phyloP scores from a whole-genome alignment of 2,113 vertebrate genomes.

The Stercorarius parasiticus region DNA sequence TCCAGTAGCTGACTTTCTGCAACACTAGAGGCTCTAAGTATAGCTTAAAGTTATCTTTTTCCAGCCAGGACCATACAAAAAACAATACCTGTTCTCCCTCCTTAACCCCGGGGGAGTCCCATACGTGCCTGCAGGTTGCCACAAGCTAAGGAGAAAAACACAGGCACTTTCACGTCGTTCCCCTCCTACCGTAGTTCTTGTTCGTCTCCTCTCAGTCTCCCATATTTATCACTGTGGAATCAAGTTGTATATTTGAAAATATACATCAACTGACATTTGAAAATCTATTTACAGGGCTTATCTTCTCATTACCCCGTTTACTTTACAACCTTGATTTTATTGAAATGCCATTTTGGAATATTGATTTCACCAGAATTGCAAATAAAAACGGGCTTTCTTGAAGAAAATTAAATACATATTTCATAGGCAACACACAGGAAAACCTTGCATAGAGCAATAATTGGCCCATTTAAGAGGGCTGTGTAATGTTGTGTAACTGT shows the following conservation, averaged over 20 bases:
- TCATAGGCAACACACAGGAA: background rate
- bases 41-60: background rate
- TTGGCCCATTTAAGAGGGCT: background rate
- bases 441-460: background rate
- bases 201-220: background rate
- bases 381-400: slow-evolving; percentile 11
- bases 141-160: background rate
- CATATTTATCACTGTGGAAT: background rate
- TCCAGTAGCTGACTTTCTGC: background rate
- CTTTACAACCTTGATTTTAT: slow-evolving; percentile 9
- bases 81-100: background rate
- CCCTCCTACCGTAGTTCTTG: background rate
- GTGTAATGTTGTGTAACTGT: background rate
- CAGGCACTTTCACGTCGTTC: background rate
- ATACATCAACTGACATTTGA: background rate
- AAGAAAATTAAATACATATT: slow-evolving; percentile 4
- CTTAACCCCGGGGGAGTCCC: background rate
- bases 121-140: background rate
- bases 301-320: slow-evolving; percentile 13
- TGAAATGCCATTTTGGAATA: slow-evolving; percentile 34
- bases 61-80: background rate
- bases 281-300: background rate
- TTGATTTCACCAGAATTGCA: background rate
- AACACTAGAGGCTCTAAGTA: background rate
- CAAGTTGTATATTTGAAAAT: background rate